Evolutionary conservation across 2,113 vertebrate genomes (phyloP), one percentile per base, ranked within the genome.

Genomic region (Oryzias melastigma): DNA sequence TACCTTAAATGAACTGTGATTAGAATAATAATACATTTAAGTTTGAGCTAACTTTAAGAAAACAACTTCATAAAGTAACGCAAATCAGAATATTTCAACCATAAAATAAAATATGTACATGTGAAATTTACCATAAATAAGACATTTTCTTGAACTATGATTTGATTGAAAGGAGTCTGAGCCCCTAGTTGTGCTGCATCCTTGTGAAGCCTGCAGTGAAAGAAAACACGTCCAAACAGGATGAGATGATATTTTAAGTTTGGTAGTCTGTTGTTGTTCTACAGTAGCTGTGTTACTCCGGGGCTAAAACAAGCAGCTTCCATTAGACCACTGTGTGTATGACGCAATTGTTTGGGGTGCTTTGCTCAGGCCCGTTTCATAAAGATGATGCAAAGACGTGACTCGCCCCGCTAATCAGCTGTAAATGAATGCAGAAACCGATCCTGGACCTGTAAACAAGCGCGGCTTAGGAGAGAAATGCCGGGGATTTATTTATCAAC

Each of bases 241-340:
- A 49, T 24, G 47, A 61, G 50, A 6, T 13, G 18, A 40, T 49
- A 40, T 50, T 45, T 14, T 52, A 46, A 19, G 47, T 61, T 35
- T 14, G 27, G 49, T 19, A 47, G 14, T 29, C 22, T 45, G 18
- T 18, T 52, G 25, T 35, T 71, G 29, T 59, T 59, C 45, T 49
- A 1, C n/a, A 24, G 75, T 76, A 79, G 72, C 70, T 65, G 69
- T 41, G 75, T 68, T 58, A 74, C 62, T 55, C 19, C 14, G 6
- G 24, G 7, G 53, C 50, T 50, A 67, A 68, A 62, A 62, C 35
- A 59, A 49, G 52, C 19, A 51, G 69, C 68, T 72, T 77, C 65
- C 45, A 51, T 72, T 58, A 52, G 5, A 58, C 53, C 59, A 20
- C 57, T 63, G 19, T 45, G 4, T n/a, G 29, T 41, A 47, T 58